phyloP scores from a whole-genome alignment of 2,888 invertebrate species.

The Eubasilissa splendida region DNA sequence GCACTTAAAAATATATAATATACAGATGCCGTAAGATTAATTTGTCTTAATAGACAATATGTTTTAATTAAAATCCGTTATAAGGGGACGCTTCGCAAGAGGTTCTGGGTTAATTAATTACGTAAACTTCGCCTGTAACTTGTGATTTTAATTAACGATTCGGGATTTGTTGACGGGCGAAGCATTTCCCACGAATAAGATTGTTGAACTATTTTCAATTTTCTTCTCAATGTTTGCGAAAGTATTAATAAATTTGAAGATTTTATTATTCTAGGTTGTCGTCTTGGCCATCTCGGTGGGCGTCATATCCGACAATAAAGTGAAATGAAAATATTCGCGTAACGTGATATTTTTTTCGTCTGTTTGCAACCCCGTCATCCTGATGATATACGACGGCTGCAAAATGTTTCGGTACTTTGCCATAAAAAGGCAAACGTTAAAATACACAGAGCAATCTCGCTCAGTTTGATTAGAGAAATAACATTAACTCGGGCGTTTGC shows the following conservation, averaged over 20 bases:
- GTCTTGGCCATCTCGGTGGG: too few species aligned
- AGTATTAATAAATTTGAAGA: background rate
- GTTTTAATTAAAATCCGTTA: constrained; percentile 16
- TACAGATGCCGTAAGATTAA: constrained; percentile 2
- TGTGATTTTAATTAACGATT: constrained; percentile 19
- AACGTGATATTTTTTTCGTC: too few species aligned
- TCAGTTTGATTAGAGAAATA: constrained; percentile 21
- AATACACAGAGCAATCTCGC: background rate
- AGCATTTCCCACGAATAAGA: constrained; percentile 7
- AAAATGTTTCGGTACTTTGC: background rate
- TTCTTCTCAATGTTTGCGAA: background rate
- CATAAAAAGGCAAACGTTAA: too few species aligned
- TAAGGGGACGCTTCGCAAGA: constrained; percentile 7
- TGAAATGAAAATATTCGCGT: too few species aligned
- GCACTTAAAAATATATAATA: too few species aligned
- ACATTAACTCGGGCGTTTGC: background rate
- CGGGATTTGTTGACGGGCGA: background rate
- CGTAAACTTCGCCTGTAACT: constrained; percentile 19
- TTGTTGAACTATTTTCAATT: background rate
- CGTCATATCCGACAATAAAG: too few species aligned
- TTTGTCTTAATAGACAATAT: constrained; percentile 1
- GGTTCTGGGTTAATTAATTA: constrained; percentile 26
- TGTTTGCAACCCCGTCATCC: too few species aligned
- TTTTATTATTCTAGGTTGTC: background rate
- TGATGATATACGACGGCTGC: background rate